Evolutionary conservation across 2,888 invertebrate genomes (phyloP).

Genomic region (Gari tellinella): DNA sequence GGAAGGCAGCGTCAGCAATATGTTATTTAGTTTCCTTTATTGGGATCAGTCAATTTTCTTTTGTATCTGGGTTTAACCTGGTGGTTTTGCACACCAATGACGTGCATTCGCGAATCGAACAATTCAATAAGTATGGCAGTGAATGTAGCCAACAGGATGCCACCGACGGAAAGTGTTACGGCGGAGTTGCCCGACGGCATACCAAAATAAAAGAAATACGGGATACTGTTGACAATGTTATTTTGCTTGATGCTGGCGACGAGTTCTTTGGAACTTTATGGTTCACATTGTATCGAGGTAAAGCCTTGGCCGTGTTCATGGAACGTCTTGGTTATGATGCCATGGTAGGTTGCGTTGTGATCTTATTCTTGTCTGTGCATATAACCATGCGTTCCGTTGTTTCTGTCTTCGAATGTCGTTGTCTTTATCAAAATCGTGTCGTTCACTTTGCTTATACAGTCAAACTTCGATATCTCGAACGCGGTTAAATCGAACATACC

Average conservation of each 20-base stretch:
- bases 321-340: constrained; percentile 32
- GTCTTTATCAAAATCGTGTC: too few relatives aligned
- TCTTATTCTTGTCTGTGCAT: too few relatives aligned
- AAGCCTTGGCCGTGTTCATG: constrained; percentile 36
- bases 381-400: too few relatives aligned
- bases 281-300: constrained; percentile 86
- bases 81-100: constrained; percentile 95
- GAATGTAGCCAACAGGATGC: constrained; percentile 82
- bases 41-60: too few relatives aligned
- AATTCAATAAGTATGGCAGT: constrained; percentile 90
- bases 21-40: too few relatives aligned
- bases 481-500: too few relatives aligned
- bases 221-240: constrained; percentile 85
- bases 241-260: constrained; percentile 96
- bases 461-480: too few relatives aligned
- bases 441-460: too few relatives aligned
- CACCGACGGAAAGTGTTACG: constrained; percentile 80
- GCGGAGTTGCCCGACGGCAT: constrained; percentile 57
- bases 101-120: constrained; percentile 93
- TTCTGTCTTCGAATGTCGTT: too few relatives aligned
- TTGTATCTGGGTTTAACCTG: constrained; percentile 86
- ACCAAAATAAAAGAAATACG: constrained; percentile 64
- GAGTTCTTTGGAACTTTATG: constrained; percentile 95
- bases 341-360: constrained; percentile 48
- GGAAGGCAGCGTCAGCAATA: too few relatives aligned